Base-by-base conservation (phyloP, 30 jellyfish, hydroid and myxozoan species). In the Morbakka virulenta region DNA sequence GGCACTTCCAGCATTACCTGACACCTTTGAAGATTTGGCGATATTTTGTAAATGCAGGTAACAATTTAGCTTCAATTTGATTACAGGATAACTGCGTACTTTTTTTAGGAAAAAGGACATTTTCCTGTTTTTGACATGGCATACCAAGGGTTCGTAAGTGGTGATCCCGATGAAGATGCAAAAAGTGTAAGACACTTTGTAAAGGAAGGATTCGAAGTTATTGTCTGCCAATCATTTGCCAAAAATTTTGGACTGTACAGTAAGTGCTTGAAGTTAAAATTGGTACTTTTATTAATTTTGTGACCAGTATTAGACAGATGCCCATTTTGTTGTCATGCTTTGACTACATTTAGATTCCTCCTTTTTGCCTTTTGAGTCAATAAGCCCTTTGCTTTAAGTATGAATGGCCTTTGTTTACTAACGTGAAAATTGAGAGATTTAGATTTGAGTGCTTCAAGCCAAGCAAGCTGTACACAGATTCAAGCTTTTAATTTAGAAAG, bases 241-340 rank as follows among this genome's bases (percentile, higher is more conserved):
- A 94, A 94, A 72, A 94, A 75, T 50, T 86, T 94, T 83, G 99
- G 99, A 28, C 69, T 94, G 9, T 94, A 94, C 71, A 94, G 96
- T 85, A 47, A 70, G 94, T 29, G 20, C 49, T 24, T n/a, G n/a
- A n/a, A n/a, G n/a, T n/a, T n/a, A n/a, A n/a, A n/a, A n/a, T n/a
- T n/a, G n/a, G n/a, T 47, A 12, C 12, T n/a, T n/a, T 47, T 47
- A 47, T 9, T 9, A 12, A 12, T n/a, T 9, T 47, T n/a, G 14
- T 47, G n/a, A 47, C 61, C 61, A 9, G 14, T 47, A 47, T 47
- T 9, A 9, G 12, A 47, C n/a, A 47, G 61, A 12, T n/a, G n/a
- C n/a, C n/a, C n/a, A n/a, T n/a, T n/a, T n/a, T n/a, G n/a, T n/a
- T n/a, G n/a, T n/a, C n/a, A n/a, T n/a, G n/a, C n/a, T n/a, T n/a